These are phyloP conservation scores for Brachionus calyciflorus DNA, from an alignment of 1,140 invertebrate species.

Conservation along the genomic window DNA sequence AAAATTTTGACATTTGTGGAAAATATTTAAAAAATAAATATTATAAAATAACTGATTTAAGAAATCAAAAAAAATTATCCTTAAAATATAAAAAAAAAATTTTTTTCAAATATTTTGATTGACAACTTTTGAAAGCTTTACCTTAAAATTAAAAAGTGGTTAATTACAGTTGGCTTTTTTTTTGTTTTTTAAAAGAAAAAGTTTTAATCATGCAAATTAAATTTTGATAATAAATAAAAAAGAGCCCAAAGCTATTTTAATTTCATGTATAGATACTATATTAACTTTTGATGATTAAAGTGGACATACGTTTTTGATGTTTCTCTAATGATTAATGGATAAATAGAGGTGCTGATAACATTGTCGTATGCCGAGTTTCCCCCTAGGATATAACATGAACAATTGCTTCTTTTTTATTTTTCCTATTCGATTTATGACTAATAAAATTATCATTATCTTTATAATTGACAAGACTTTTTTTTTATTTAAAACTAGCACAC, in stretches of 20 bases:
- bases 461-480: background rate
- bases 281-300: slow-evolving; percentile 29
- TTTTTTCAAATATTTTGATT: too few relatives aligned
- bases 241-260: background rate
- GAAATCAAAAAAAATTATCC: too few relatives aligned
- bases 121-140: too few relatives aligned
- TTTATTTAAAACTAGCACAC: background rate
- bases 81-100: too few relatives aligned
- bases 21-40: too few relatives aligned
- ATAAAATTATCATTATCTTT: slow-evolving; percentile 31
- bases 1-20: slow-evolving; percentile 18
- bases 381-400: background rate
- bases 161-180: slow-evolving; percentile 37
- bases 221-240: too few relatives aligned
- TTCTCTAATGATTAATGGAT: slow-evolving; percentile 3
- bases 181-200: background rate
- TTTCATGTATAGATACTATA: slow-evolving; percentile 32
- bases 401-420: too few relatives aligned
- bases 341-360: slow-evolving; percentile 24
- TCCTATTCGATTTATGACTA: too few relatives aligned
- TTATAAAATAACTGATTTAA: too few relatives aligned
- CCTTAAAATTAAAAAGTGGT: slow-evolving; percentile 30
- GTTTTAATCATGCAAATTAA: slow-evolving; percentile 31
- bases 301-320: background rate
- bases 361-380: slow-evolving; percentile 29